Conservation (phyloP, 2,113 vertebrate species). For the Mustela nigripes region DNA sequence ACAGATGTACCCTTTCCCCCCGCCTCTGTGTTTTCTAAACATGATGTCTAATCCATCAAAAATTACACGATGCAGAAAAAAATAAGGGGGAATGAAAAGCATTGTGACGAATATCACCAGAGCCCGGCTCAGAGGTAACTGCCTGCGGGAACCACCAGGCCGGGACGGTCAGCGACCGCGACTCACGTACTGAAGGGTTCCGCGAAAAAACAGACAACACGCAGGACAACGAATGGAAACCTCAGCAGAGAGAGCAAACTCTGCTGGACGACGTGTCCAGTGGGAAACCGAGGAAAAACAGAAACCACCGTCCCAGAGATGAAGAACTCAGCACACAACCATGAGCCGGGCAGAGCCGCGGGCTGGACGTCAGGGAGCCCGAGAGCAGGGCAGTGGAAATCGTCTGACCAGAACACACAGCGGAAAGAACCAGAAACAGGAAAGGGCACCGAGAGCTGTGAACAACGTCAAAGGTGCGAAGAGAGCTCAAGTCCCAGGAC, state of each 20-base stretch:
- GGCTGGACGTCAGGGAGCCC: not conserved
- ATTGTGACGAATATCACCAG: not conserved
- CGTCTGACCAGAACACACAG: not conserved
- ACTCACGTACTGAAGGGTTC: not conserved
- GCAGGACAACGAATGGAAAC: not conserved
- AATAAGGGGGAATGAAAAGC: not conserved
- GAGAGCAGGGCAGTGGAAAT: not conserved
- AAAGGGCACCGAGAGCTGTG: not conserved
- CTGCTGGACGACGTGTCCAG: not conserved
- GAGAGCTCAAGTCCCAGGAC: not conserved
- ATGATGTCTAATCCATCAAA: not conserved
- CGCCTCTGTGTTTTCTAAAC: not conserved
- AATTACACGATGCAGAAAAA: not conserved
- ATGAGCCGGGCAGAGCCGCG: not conserved
- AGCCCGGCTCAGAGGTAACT: not conserved
- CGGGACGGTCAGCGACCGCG: not conserved
- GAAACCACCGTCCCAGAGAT: not conserved
- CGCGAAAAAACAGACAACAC: too few species aligned
- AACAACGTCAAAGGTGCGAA: too few species aligned
- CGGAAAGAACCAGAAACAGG: too few species aligned
- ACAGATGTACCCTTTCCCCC: too few species aligned
- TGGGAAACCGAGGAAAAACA: not conserved
- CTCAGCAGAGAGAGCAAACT: not conserved
- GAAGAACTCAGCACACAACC: not conserved
- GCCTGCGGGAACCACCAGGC: not conserved